Conservation (phyloP, 2,888 invertebrate species). For the Rhogogaster chlorosoma region DNA sequence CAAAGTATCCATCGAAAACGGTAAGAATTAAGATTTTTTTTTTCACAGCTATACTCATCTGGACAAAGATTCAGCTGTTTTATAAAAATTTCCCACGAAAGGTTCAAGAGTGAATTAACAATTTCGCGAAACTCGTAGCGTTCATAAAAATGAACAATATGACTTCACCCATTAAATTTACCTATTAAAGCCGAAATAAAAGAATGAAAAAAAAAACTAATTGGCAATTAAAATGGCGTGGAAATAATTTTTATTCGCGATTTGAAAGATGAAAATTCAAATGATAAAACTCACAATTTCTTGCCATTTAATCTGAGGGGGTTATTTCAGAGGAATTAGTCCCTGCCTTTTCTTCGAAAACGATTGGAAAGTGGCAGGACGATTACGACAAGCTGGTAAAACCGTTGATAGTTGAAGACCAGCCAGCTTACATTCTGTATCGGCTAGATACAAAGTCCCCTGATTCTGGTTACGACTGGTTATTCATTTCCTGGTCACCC, state of each 20-base stretch:
- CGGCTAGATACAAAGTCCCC: constrained; percentile 89
- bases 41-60: neutral
- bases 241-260: neutral
- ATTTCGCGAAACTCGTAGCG: neutral
- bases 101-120: neutral
- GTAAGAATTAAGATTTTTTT: constrained; percentile 78
- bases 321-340: constrained; percentile 86
- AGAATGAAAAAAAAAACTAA: neutral
- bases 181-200: neutral
- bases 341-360: constrained; percentile 83
- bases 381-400: constrained; percentile 90
- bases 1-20: constrained; percentile 93
- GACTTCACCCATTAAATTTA: neutral
- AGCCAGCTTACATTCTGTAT: constrained; percentile 93
- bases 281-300: neutral
- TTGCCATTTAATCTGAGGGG: neutral
- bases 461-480: constrained; percentile 92
- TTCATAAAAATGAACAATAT: neutral
- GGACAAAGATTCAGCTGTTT: neutral
- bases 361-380: constrained; percentile 89
- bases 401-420: constrained; percentile 86
- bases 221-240: constrained; percentile 14
- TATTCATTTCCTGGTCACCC: constrained; percentile 96
- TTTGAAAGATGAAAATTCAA: neutral
- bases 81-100: neutral